These are phyloP conservation scores for Dasypolia templi DNA, from an alignment of 2,888 invertebrate genomes.

Conservation along the genomic window DNA sequence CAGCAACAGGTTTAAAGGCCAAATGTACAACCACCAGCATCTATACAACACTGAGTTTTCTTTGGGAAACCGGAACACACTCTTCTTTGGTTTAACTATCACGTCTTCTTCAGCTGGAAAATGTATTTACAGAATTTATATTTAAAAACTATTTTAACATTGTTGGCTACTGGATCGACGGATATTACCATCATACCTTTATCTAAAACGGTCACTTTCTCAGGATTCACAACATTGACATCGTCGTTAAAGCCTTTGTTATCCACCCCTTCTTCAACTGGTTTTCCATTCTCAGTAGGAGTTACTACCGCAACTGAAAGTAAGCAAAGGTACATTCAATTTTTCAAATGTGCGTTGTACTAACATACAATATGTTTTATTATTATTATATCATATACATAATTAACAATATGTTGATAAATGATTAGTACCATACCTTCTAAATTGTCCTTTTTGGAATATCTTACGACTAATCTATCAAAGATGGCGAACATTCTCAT, in stretches of 20 bases:
- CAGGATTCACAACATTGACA: constrained; percentile 62
- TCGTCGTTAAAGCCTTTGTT: constrained; percentile 77
- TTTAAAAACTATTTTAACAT: background rate
- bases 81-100: constrained; percentile 72
- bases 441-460: constrained; percentile 35
- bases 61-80: constrained; percentile 86
- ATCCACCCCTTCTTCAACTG: constrained; percentile 80
- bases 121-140: background rate
- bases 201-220: constrained; percentile 67
- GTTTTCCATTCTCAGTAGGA: constrained; percentile 75
- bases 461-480: constrained; percentile 69
- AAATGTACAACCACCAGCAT: constrained; percentile 92
- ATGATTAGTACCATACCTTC: constrained; percentile 38
- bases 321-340: constrained; percentile 11
- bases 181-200: constrained; percentile 60
- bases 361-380: background rate
- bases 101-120: constrained; percentile 61
- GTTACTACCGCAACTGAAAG: constrained; percentile 79
- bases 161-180: background rate
- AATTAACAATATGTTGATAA: background rate
- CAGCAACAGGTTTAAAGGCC: constrained; percentile 93
- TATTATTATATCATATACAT: background rate
- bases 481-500: constrained; percentile 82
- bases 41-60: constrained; percentile 77
- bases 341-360: background rate